A percentile compares a stretch with the other conserved stretches of the same genome.
Evolutionary conservation across 2,797 vertebrate species (phyloP).

Genomic region (Epinephelus awoara): DNA sequence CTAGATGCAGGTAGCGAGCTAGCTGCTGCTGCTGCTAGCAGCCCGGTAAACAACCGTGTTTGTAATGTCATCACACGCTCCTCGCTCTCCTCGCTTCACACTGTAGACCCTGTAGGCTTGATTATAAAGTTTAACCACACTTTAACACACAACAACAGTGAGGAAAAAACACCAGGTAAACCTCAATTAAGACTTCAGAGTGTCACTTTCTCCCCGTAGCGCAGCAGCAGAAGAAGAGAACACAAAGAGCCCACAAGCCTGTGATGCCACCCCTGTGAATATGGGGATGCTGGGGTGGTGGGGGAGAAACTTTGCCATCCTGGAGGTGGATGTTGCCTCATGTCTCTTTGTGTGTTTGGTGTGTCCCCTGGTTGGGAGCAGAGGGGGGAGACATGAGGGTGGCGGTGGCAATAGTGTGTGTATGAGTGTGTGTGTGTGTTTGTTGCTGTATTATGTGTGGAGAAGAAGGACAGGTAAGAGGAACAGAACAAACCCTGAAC

Average conservation of each 20-base stretch:
- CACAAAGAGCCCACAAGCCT: constrained; percentile 78
- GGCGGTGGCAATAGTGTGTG: constrained; percentile 59
- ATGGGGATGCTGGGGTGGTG: constrained; percentile 70
- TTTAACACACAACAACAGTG: constrained; percentile 77
- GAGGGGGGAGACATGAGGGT: constrained; percentile 43
- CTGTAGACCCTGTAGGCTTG: constrained; percentile 83
- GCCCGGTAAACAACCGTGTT: constrained; percentile 79
- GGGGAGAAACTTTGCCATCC: constrained; percentile 81
- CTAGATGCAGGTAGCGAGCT: constrained; percentile 56
- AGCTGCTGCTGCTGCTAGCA: constrained; percentile 65
- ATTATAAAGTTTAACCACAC: constrained; percentile 84
- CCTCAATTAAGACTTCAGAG: constrained; percentile 87
- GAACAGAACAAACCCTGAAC: constrained; percentile 61
- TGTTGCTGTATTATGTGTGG: constrained; percentile 41
- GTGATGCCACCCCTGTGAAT: constrained; percentile 81
- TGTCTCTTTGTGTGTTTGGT: constrained; percentile 82
- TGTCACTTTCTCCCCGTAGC: constrained; percentile 76
- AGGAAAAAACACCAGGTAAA: constrained; percentile 75
- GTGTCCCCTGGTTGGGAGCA: constrained; percentile 75
- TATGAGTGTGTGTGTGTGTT: constrained; percentile 40
- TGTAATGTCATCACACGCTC: constrained; percentile 79
- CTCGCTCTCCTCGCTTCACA: constrained; percentile 53
- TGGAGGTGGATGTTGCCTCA: constrained; percentile 88
- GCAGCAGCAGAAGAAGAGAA: constrained; percentile 70
- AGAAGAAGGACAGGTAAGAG: constrained; percentile 73